Percentiles rank a stretch among this genome's conserved stretches.
Conservation (phyloP, 2,113 vertebrate genomes). For the Cebus imitator region DNA sequence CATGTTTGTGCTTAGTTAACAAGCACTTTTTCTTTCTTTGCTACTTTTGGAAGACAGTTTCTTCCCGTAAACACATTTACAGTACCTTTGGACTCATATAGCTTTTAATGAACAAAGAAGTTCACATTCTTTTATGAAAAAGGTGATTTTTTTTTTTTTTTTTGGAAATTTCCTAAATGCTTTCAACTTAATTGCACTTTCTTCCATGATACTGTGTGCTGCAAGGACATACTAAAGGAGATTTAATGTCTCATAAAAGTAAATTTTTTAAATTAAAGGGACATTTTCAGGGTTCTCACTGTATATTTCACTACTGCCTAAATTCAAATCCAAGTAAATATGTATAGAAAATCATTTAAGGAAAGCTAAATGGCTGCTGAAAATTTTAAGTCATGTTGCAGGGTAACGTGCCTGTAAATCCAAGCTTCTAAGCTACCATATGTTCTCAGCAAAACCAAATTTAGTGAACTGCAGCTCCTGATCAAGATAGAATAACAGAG, state of each 20-base stretch:
- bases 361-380: neutral
- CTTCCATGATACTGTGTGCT: neutral
- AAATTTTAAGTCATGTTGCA: neutral
- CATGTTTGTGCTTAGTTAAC: conserved; percentile 35
- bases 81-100: conserved; percentile 21
- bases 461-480: neutral
- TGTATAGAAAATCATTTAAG: neutral
- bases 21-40: neutral
- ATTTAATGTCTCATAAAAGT: conserved; percentile 19
- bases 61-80: conserved; percentile 56
- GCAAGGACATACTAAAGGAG: neutral
- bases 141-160: neutral
- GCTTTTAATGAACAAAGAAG: conserved; percentile 41
- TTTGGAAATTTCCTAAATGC: neutral
- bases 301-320: neutral
- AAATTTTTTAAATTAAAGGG: neutral
- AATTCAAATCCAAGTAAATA: neutral
- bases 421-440: neutral
- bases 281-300: neutral
- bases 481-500: neutral
- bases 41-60: conserved; percentile 5
- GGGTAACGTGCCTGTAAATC: neutral
- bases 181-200: neutral
- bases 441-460: neutral
- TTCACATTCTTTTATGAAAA: conserved; percentile 50